Evolutionary conservation across 2,888 invertebrate genomes (phyloP).

Genomic region (Dysmachus trigonus): DNA sequence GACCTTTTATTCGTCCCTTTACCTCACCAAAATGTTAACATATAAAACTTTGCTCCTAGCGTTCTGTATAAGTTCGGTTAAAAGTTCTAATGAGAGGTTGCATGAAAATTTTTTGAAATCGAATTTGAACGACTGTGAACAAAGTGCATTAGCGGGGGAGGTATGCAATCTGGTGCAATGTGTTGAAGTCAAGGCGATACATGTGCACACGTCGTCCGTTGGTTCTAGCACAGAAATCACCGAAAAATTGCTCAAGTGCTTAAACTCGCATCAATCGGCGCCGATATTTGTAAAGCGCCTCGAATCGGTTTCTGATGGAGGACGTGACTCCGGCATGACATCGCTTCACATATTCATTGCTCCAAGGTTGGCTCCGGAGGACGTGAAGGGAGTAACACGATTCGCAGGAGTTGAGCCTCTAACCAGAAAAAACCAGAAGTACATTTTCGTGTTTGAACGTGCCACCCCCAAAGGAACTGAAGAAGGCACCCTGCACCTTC

Average conservation of each 20-base stretch:
- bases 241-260: conserved; percentile 21
- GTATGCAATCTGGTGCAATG: background rate
- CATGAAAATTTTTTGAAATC: background rate
- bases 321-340: background rate
- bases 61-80: background rate
- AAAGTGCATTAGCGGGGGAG: background rate
- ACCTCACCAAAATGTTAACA: background rate
- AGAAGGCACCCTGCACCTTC: background rate
- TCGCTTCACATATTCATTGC: conserved; percentile 38
- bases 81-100: background rate
- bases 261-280: conserved; percentile 31
- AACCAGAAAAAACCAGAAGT: conserved; percentile 24
- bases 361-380: background rate
- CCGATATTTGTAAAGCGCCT: conserved; percentile 9
- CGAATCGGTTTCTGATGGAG: background rate
- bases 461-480: background rate
- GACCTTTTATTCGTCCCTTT: background rate
- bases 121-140: background rate
- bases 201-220: background rate
- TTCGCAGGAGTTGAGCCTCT: background rate
- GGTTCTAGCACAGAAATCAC: background rate
- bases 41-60: background rate
- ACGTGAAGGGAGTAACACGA: background rate
- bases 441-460: conserved; percentile 35
- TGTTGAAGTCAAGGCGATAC: background rate